phyloP scores from a whole-genome alignment of 2,888 invertebrate species.

The Drosophila paucipuncta region DNA sequence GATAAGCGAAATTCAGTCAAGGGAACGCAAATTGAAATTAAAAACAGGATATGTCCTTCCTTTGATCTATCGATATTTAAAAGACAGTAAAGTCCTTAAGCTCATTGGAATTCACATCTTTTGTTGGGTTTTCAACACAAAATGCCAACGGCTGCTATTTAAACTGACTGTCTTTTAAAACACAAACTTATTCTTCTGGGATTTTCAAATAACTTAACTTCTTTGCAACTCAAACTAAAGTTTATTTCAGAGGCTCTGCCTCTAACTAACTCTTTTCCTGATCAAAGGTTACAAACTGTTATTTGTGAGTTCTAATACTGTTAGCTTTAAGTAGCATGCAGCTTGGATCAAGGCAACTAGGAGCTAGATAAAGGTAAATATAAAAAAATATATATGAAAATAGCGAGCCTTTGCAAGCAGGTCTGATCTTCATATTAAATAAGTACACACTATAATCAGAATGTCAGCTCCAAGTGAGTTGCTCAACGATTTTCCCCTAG shows the following conservation, averaged over 20 bases:
- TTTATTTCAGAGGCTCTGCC: no score
- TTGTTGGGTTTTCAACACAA: background rate
- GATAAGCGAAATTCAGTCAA: background rate
- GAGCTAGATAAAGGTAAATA: background rate
- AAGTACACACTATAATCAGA: background rate
- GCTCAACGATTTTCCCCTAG: background rate
- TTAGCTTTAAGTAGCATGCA: background rate
- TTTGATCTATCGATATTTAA: constrained; percentile 1
- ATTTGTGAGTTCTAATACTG: background rate
- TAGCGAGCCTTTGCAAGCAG: background rate
- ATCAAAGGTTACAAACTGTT: background rate
- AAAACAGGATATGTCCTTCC: background rate
- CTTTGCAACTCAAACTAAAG: background rate
- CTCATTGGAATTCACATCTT: background rate
- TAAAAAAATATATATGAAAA: background rate
- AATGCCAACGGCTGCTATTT: background rate
- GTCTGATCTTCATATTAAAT: background rate
- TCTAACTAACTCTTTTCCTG: background rate
- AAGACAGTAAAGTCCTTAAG: background rate
- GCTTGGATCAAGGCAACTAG: background rate
- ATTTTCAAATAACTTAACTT: background rate
- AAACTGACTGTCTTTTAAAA: background rate
- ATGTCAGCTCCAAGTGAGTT: background rate
- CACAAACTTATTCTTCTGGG: background rate
- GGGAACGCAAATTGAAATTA: background rate